Evolutionary conservation across 2,113 vertebrate species (phyloP).

Genomic region (Mastomys coucha): DNA sequence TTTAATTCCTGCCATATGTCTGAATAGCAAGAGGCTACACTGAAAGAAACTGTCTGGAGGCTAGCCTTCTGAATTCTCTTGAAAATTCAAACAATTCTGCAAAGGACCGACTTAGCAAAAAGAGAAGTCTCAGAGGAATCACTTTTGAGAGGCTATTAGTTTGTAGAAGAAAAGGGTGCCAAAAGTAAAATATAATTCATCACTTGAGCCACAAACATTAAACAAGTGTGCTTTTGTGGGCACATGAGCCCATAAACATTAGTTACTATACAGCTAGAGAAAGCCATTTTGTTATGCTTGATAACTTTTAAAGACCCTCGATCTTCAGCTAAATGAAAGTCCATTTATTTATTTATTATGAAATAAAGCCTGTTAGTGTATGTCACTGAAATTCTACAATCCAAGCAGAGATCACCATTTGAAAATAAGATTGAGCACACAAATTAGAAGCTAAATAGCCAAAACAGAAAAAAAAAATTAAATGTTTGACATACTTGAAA

Average conservation of each 20-base stretch:
- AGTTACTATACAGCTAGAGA: background rate
- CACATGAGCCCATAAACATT: background rate
- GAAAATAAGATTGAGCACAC: background rate
- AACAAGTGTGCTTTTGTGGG: slow-evolving; percentile 2
- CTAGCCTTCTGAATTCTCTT: slow-evolving; percentile 13
- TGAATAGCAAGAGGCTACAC: slow-evolving; percentile 26
- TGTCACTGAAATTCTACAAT: slow-evolving; percentile 36
- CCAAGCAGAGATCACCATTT: slow-evolving; percentile 31
- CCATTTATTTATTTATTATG: slow-evolving; percentile 57
- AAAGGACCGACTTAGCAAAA: slow-evolving; percentile 39
- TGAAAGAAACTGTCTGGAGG: slow-evolving; percentile 60
- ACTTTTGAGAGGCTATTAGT: slow-evolving; percentile 32
- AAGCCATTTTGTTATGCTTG: background rate
- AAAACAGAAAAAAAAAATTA: background rate
- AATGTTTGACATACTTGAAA: slow-evolving; percentile 22
- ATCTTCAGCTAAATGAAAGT: slow-evolving; percentile 56
- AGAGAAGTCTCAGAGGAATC: slow-evolving; percentile 33
- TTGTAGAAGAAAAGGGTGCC: slow-evolving; percentile 28
- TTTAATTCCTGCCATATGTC: slow-evolving; percentile 7
- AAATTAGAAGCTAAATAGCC: slow-evolving; percentile 44
- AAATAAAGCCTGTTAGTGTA: slow-evolving; percentile 19
- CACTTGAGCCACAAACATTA: background rate
- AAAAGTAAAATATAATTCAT: slow-evolving; percentile 46
- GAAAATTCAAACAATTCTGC: slow-evolving; percentile 48
- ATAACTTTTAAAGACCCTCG: background rate